Evolutionary conservation across 2,797 vertebrate species (phyloP).

Genomic region (Streptopelia turtur): DNA sequence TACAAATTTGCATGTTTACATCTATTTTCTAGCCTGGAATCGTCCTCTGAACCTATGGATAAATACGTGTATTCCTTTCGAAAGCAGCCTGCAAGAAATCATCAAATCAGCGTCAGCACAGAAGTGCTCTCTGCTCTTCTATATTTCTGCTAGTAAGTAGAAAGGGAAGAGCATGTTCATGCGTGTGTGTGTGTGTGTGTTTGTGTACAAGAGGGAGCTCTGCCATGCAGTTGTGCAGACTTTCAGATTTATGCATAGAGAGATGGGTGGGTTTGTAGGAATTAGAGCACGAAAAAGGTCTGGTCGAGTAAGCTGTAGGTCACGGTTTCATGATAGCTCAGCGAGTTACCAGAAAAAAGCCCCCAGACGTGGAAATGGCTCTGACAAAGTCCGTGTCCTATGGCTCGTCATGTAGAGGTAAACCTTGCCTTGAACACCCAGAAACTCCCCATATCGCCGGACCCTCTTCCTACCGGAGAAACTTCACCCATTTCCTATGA

Average conservation of each 20-base stretch:
- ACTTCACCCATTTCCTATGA: neutral
- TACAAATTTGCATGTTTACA: neutral
- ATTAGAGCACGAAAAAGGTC: neutral
- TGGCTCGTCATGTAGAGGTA: neutral
- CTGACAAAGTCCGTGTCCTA: neutral
- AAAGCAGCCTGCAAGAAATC: neutral
- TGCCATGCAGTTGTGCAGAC: neutral
- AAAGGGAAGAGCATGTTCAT: neutral
- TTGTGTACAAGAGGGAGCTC: neutral
- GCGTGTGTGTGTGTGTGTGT: neutral
- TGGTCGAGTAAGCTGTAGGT: neutral
- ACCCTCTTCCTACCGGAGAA: neutral
- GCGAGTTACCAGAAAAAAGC: neutral
- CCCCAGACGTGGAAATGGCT: neutral
- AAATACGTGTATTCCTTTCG: neutral
- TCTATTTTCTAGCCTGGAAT: neutral
- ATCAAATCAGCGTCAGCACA: neutral
- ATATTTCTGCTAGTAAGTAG: neutral
- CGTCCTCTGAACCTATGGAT: neutral
- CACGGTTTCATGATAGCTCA: neutral
- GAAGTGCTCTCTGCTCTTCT: neutral
- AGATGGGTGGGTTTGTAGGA: neutral
- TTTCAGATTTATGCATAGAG: neutral
- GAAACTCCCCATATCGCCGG: fast-evolving
- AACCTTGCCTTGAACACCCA: neutral